Evolutionary conservation across 2,113 vertebrate species (phyloP), one percentile per base, ranked within the genome.

Genomic region (Malurus alboscapulatus): DNA sequence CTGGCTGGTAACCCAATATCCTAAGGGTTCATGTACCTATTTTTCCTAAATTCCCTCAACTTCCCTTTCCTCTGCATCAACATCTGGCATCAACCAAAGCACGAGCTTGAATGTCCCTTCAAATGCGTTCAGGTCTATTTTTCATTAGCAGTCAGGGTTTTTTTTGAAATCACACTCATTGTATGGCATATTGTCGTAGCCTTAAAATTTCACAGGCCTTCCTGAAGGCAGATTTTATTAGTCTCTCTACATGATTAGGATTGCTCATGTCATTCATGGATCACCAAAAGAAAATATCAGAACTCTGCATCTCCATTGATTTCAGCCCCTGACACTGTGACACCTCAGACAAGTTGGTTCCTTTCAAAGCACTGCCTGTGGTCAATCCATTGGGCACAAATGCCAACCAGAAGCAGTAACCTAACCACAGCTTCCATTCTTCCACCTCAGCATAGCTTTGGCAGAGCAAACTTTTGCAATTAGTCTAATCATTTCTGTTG

Each of bases 21-120:
- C 84, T 91, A 67, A 96, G 94, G 95, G 82, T 80, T 94, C 93
- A 26, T 94, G 91, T 94, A 96, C 87, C 89, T 92, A 80, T 85
- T 96, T 92, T 94, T 93, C 89, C 95, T 92, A 91, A 94, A 96
- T 96, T 96, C 96, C 81, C 84, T 89, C 71, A 62, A 8, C 95
- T 92, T 96, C 87, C 84, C 84, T 92, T 96, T 89, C 87, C 67
- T 90, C 71, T 85, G 24, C 59, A 73, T 85, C 81, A 84, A 94
- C 94, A 96, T 96, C 94, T 96, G 94, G 91, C 87, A 85, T 44
- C 29, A 55, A 48, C 87, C 29, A 85, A 83, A 92, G 44, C 67
- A 79, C 82, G 63, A 83, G 63, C 55, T 66, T 67, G 84, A 92
- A 77, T 84, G 89, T 26, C 50, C 81, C 71, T 91, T 92, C 67